Base-by-base conservation (phyloP, 2,797 vertebrate genomes). In the Cossypha polioptera region DNA sequence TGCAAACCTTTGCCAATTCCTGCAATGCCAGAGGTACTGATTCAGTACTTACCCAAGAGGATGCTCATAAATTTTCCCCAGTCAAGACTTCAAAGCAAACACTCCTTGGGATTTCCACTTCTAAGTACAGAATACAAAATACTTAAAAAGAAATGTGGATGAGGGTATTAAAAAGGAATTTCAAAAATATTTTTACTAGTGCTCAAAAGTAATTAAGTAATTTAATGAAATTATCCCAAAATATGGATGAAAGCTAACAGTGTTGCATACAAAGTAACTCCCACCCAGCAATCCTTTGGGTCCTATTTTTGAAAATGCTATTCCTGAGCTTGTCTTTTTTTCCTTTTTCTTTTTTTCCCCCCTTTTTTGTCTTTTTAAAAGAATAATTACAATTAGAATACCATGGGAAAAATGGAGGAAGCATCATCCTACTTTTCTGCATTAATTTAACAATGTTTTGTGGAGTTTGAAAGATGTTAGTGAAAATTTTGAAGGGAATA, bases 111-210 rank as follows among this genome's bases (percentile, higher is more conserved):
- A 53, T 67, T 84, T 59, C 20, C 57, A 45, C 18, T 71, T 38
- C 8, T 6, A 57, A 69, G 21, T 12, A 28, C 7, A 29, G 4
- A 25, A 19, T 9, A 13, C 24, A 74, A 14, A 80, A 71, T 13
- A 4, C 7, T 50, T 62, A 16, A 54, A 67, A 79, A 54, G 26
- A 65, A 72, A 63, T 0, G 1, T 31, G 24, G 36, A 15, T 42
- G 3, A 21, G 14, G 28, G 16, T 63, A n/a, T 65, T 5, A 33
- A 40, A 81, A 66, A 78, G 17, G 2, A 68, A 54, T 58, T 47
- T 2, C 0, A 26, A 24, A 53, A 62, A 0, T 2, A 1, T 47
- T 73, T 78, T n/a, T 65, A 21, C 2, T 22, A 17, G 14, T 3
- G 3, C 35, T 80, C 26, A 35, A 22, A 51, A 51, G 28, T 51